Evolutionary conservation across 2,888 invertebrate species (phyloP).

Genomic region (Euclidia mi): DNA sequence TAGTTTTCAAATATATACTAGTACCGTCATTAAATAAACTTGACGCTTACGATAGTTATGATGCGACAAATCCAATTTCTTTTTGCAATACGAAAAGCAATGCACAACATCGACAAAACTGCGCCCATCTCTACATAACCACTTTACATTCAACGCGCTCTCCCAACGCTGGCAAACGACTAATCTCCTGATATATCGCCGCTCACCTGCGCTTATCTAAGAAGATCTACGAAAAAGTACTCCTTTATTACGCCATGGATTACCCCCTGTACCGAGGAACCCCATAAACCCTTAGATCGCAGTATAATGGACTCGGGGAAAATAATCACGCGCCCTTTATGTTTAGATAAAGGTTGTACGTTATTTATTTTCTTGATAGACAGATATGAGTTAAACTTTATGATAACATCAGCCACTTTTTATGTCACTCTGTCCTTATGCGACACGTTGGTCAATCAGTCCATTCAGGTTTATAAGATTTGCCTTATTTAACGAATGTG

Average conservation of each 20-base stretch:
- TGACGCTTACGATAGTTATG: too few relatives aligned
- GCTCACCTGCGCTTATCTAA: constrained; percentile 85
- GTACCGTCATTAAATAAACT: too few relatives aligned
- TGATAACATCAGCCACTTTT: too few relatives aligned
- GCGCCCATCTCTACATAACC: constrained; percentile 61
- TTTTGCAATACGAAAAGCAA: not conserved
- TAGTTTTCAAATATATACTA: too few relatives aligned
- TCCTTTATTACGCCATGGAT: constrained; percentile 80
- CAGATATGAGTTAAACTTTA: too few relatives aligned
- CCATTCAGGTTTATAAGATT: too few relatives aligned
- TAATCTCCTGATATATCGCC: constrained; percentile 88
- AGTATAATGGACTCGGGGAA: constrained; percentile 47
- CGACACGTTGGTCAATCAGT: too few relatives aligned
- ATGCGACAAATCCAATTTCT: too few relatives aligned
- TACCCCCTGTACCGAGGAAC: constrained; percentile 61
- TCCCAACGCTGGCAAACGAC: constrained; percentile 78
- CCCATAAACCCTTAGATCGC: constrained; percentile 60
- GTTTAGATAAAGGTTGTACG: not conserved
- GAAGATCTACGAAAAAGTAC: constrained; percentile 82
- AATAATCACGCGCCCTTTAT: constrained; percentile 26
- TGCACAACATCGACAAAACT: constrained; percentile 14
- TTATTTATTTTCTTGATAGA: not conserved
- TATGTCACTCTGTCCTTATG: too few relatives aligned
- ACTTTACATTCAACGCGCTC: constrained; percentile 83
- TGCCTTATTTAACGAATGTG: too few relatives aligned